Conservation (phyloP, 2,797 vertebrate species). For the Chaetophractus vellerosus region DNA sequence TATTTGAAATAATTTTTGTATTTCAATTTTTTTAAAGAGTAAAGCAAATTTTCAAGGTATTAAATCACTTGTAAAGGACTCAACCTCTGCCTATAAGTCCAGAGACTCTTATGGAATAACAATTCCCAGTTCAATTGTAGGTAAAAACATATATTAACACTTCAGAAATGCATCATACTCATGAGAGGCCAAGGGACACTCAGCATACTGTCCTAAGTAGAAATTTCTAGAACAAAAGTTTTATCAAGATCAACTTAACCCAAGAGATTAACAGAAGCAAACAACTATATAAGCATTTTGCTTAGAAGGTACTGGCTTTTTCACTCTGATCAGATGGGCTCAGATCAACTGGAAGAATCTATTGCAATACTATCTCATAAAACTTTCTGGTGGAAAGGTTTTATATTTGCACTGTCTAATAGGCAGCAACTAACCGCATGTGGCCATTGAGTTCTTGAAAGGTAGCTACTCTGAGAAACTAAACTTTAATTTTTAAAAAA, state of each 20-base stretch:
- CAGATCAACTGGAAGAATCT: neutral
- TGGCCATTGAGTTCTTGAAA: neutral
- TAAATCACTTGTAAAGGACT: neutral
- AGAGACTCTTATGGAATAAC: neutral
- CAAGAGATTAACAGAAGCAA: neutral
- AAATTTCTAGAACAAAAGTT: slow-evolving; percentile 22
- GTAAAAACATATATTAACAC: neutral
- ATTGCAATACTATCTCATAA: neutral
- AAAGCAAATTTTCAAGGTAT: neutral
- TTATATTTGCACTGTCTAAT: neutral
- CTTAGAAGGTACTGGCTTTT: neutral
- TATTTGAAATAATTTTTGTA: too few species aligned
- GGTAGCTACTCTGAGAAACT: neutral
- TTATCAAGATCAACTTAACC: slow-evolving; percentile 18
- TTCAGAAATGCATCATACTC: slow-evolving; percentile 23
- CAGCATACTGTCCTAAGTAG: neutral
- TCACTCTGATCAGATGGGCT: neutral
- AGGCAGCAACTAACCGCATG: neutral
- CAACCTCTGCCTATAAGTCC: neutral
- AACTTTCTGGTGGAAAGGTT: neutral
- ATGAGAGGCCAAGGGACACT: neutral
- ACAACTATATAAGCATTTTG: neutral
- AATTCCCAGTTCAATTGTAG: neutral
- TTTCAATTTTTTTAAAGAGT: neutral
- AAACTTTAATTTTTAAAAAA: slow-evolving; percentile 44